Evolutionary conservation across 2,888 invertebrate species (phyloP).

Genomic region (Punctoribates punctum): DNA sequence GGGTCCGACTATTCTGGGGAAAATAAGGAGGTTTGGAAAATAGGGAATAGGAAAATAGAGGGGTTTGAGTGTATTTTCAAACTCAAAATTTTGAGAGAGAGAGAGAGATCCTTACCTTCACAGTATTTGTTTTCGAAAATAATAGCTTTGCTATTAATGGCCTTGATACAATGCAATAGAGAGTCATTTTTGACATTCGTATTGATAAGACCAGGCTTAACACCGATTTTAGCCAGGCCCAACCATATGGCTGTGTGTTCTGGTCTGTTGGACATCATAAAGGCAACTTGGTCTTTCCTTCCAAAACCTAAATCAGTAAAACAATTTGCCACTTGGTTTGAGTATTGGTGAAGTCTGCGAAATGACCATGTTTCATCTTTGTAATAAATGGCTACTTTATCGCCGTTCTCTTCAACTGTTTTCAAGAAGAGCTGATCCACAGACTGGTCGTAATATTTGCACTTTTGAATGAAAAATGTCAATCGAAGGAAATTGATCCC

Average conservation of each 20-base stretch:
- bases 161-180: slow-evolving; percentile 77
- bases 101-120: background rate
- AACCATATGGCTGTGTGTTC: slow-evolving; percentile 90
- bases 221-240: slow-evolving; percentile 74
- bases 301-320: slow-evolving; percentile 73
- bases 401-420: slow-evolving; percentile 40
- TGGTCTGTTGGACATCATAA: slow-evolving; percentile 85
- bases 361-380: slow-evolving; percentile 82
- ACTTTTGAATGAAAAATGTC: background rate
- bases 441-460: slow-evolving; percentile 1
- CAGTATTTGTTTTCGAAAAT: slow-evolving; percentile 58
- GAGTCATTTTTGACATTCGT: slow-evolving; percentile 80
- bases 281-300: slow-evolving; percentile 80
- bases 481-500: background rate
- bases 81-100: no score
- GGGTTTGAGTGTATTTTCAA: no score
- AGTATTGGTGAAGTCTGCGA: slow-evolving; percentile 74
- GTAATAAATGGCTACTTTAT: slow-evolving; percentile 53
- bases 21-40: no score
- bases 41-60: no score
- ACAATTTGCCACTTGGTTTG: slow-evolving; percentile 73
- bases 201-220: slow-evolving; percentile 84
- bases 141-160: slow-evolving; percentile 76
- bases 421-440: slow-evolving; percentile 41
- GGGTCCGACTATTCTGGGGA: no score